Conservation (phyloP, 2,113 vertebrate species). For the Solea senegalensis region DNA sequence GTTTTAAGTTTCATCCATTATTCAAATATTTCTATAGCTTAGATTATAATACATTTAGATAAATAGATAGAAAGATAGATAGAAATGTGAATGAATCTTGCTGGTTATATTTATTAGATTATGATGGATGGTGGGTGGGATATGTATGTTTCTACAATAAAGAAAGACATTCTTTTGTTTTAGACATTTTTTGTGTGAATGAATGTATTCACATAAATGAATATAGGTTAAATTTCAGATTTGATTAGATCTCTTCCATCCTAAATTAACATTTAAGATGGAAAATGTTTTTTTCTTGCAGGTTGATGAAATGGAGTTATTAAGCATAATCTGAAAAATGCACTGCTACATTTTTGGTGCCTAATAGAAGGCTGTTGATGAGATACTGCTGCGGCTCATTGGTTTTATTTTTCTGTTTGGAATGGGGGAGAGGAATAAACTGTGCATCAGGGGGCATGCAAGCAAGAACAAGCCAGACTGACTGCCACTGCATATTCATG, state of each 20-base stretch:
- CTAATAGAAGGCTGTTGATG: conserved; percentile 67
- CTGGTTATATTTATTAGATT: too few relatives aligned
- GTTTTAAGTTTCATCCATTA: too few relatives aligned
- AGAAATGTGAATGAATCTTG: not conserved
- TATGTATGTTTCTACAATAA: too few relatives aligned
- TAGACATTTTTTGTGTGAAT: too few relatives aligned
- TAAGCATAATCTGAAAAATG: conserved; percentile 51
- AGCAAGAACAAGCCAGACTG: conserved; percentile 71
- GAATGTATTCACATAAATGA: too few relatives aligned
- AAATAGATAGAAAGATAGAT: conserved; percentile 10
- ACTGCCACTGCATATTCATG: conserved; percentile 84
- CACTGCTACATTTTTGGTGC: conserved; percentile 47
- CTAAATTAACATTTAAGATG: too few relatives aligned
- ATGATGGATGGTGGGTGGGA: too few relatives aligned
- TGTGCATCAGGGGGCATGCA: conserved; percentile 67
- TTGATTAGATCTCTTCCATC: not conserved
- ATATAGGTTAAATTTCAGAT: not conserved
- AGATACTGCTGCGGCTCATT: conserved; percentile 72
- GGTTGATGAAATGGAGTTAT: conserved; percentile 43
- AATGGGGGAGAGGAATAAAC: conserved; percentile 62
- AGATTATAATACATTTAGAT: too few relatives aligned
- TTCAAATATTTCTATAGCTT: too few relatives aligned
- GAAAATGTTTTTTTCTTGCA: conserved; percentile 6
- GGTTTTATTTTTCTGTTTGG: conserved; percentile 76
- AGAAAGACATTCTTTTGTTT: too few relatives aligned